Evolutionary conservation across 2,113 vertebrate species (phyloP).

Genomic region (Copsychus sechellarum): DNA sequence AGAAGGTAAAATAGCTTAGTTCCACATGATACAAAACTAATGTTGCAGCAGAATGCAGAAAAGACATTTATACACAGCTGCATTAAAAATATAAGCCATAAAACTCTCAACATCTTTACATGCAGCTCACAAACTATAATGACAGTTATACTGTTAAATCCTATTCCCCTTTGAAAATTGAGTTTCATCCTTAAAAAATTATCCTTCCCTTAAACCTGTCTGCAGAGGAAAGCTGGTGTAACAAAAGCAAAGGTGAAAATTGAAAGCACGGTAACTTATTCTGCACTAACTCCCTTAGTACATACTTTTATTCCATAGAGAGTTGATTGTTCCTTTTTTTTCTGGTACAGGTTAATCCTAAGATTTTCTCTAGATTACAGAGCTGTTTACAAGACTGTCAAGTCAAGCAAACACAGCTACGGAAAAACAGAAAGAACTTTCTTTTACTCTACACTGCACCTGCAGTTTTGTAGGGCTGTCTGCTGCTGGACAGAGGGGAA

Average conservation of each 20-base stretch:
- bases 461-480: neutral
- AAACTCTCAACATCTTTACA: conserved; percentile 32
- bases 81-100: conserved; percentile 42
- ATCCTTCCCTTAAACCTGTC: conserved; percentile 21
- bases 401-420: neutral
- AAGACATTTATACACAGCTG: conserved; percentile 6
- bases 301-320: neutral
- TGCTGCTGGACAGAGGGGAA: neutral
- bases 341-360: neutral
- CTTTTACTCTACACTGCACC: neutral
- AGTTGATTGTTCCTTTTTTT: neutral
- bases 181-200: conserved; percentile 49
- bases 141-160: conserved; percentile 36
- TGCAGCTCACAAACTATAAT: conserved; percentile 12
- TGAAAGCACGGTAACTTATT: neutral
- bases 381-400: neutral
- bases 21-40: conserved; percentile 4
- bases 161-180: conserved; percentile 36
- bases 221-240: neutral
- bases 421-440: neutral
- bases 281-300: neutral
- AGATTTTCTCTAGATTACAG: neutral
- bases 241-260: conserved; percentile 17
- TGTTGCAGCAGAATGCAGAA: neutral
- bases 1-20: conserved; percentile 23